These are phyloP conservation scores for Asbolus verrucosus DNA, from an alignment of 1,140 invertebrate species.

Conservation along the genomic window DNA sequence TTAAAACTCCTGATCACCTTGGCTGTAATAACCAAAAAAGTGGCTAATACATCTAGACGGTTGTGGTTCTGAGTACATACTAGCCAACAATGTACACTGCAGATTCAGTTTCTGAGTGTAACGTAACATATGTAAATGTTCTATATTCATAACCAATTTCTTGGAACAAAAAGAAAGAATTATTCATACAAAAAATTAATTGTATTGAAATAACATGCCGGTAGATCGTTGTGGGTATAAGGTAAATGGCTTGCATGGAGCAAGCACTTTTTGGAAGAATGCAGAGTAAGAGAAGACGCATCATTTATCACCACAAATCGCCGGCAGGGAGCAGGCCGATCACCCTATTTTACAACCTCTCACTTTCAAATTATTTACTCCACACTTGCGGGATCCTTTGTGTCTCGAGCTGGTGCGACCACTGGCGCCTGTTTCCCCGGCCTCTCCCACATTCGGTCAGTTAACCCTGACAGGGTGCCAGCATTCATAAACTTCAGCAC, in stretches of 20 bases:
- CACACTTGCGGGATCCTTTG: conserved; percentile 59
- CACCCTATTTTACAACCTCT: conserved; percentile 57
- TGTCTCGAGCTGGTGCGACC: conserved; percentile 57
- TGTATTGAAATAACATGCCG: too few species aligned
- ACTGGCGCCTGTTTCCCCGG: conserved; percentile 55
- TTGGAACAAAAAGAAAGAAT: too few species aligned
- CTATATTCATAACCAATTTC: too few species aligned
- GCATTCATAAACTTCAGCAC: conserved; percentile 38
- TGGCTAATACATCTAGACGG: too few species aligned
- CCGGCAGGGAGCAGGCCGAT: conserved; percentile 48
- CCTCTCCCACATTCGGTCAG: conserved; percentile 48
- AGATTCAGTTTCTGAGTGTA: too few species aligned
- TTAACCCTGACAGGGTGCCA: conserved; percentile 44
- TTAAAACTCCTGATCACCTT: too few species aligned
- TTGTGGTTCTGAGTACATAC: too few species aligned
- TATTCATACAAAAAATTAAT: too few species aligned
- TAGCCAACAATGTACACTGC: too few species aligned
- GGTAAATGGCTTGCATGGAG: neutral
- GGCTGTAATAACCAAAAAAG: too few species aligned
- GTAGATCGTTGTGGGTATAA: neutral
- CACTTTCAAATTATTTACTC: conserved; percentile 59
- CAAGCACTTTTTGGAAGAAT: conserved; percentile 37
- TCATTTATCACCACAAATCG: conserved; percentile 43
- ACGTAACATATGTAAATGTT: too few species aligned
- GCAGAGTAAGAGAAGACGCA: conserved; percentile 38